Percentiles rank a stretch among this genome's conserved stretches.
Conservation (phyloP, 2,888 invertebrate species). For the Hypolimnas misippus region DNA sequence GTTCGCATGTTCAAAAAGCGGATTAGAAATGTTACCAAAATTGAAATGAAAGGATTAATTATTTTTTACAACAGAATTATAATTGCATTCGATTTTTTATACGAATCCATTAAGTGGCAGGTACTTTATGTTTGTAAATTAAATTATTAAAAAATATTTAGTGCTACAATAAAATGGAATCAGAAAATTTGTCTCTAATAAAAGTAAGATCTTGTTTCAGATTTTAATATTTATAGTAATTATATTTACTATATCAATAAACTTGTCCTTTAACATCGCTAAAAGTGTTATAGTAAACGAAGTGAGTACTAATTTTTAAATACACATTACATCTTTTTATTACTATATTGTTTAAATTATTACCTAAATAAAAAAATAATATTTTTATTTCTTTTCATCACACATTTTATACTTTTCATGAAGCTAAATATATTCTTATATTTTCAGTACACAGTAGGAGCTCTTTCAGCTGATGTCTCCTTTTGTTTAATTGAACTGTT, state of each 20-base stretch:
- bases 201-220: constrained; percentile 50
- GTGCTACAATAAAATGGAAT: too few relatives aligned
- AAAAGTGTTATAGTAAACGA: constrained; percentile 51
- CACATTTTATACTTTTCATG: too few relatives aligned
- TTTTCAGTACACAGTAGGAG: constrained; percentile 48
- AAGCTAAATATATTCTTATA: not conserved
- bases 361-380: too few relatives aligned
- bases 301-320: too few relatives aligned
- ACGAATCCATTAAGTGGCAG: constrained; percentile 45
- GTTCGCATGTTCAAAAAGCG: constrained; percentile 1
- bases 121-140: constrained; percentile 28
- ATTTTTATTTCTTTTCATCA: too few relatives aligned
- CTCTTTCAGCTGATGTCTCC: constrained; percentile 45
- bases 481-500: constrained; percentile 50
- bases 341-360: too few relatives aligned
- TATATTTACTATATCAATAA: constrained; percentile 55
- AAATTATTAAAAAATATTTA: not conserved
- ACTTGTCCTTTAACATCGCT: constrained; percentile 52
- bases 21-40: constrained; percentile 6
- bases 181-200: not conserved
- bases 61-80: constrained; percentile 42
- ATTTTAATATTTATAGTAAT: constrained; percentile 57
- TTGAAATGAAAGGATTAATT: constrained; percentile 35
- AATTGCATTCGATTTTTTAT: constrained; percentile 39
- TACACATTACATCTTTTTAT: too few relatives aligned